Evolutionary conservation across 2,797 vertebrate species (phyloP).

Genomic region (Enteromius viviparus): DNA sequence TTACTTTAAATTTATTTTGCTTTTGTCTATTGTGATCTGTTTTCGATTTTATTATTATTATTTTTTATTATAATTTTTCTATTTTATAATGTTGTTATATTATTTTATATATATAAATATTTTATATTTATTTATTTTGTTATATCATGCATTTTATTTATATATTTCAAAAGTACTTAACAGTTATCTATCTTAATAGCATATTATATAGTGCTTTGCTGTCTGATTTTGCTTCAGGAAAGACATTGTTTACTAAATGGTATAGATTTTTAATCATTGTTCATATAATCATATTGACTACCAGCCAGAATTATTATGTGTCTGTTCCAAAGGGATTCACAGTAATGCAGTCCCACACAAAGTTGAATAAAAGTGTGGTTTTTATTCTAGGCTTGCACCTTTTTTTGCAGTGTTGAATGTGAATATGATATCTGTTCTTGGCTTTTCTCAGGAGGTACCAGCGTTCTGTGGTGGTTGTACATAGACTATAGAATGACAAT

Average conservation of each 20-base stretch:
- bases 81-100: background rate
- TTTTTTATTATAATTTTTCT: background rate
- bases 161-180: background rate
- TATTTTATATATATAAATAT: background rate
- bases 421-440: slow-evolving; percentile 32
- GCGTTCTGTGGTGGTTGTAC: slow-evolving; percentile 96
- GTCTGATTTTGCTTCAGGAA: background rate
- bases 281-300: background rate
- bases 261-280: background rate
- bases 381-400: background rate
- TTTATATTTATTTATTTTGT: background rate
- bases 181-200: background rate
- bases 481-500: slow-evolving; percentile 85
- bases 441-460: slow-evolving; percentile 83
- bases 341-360: background rate
- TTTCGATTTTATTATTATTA: background rate
- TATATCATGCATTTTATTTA: background rate
- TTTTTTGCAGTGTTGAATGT: slow-evolving; percentile 13
- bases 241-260: background rate
- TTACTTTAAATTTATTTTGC: background rate
- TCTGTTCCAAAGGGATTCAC: background rate
- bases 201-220: background rate
- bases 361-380: background rate
- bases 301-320: background rate
- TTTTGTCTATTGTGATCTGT: background rate